Conservation (phyloP, 2,113 vertebrate species). For the Thryonomys swinderianus region DNA sequence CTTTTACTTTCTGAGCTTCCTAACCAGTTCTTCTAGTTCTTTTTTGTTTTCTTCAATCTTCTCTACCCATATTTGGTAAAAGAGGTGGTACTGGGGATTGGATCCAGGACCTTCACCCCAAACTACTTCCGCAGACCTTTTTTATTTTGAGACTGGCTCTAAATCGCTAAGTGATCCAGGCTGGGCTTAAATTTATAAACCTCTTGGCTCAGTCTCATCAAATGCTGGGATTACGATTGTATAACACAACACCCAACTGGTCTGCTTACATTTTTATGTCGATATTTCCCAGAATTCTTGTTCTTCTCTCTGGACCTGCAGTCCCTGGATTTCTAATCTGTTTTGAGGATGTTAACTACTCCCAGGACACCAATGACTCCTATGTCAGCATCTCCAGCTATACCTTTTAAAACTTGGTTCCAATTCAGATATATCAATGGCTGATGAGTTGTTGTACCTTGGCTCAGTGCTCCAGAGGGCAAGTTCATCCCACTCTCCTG, state of each 20-base stretch:
- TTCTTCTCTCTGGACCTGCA: background rate
- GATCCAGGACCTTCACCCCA: background rate
- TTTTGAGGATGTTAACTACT: background rate
- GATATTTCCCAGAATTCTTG: background rate
- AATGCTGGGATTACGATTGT: background rate
- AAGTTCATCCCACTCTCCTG: background rate
- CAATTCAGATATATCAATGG: background rate
- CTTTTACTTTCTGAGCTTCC: background rate
- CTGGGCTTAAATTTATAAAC: background rate
- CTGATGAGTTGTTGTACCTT: background rate
- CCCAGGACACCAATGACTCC: background rate
- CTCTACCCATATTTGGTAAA: background rate
- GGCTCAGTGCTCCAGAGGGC: background rate
- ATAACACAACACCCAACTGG: background rate
- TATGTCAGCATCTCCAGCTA: background rate
- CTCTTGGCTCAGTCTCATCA: background rate
- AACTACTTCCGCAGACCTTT: background rate
- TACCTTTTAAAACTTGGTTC: background rate
- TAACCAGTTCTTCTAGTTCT: rapidly evolving
- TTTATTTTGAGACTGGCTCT: background rate
- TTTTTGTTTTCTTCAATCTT: background rate
- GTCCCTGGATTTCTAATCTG: background rate
- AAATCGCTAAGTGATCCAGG: background rate
- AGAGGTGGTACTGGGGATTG: background rate
- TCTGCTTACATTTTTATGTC: no score